Evolutionary conservation across 1,140 invertebrate genomes (phyloP).

Genomic region (Gryon sp.): DNA sequence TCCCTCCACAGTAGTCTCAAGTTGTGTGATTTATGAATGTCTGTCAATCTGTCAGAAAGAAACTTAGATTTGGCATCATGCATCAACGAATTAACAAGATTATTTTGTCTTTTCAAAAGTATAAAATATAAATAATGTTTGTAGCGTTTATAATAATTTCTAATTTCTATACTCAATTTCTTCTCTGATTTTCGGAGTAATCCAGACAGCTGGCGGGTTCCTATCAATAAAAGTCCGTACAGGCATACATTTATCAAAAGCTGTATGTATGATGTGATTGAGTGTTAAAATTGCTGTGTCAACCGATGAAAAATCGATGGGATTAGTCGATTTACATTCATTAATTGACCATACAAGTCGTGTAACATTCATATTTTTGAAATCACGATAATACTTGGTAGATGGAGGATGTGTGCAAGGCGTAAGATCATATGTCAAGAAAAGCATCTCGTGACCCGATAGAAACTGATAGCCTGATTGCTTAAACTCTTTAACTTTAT

Average conservation of each 20-base stretch:
- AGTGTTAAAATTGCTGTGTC: neutral
- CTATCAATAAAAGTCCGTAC: neutral
- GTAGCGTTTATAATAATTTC: slow-evolving; percentile 1
- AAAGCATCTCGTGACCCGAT: slow-evolving; percentile 1
- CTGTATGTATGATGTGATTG: neutral
- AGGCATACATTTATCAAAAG: neutral
- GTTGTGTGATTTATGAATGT: too few species aligned
- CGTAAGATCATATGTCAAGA: neutral
- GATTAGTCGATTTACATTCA: neutral
- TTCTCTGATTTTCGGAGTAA: neutral
- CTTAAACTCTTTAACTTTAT: neutral
- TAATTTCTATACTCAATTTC: slow-evolving; percentile 4
- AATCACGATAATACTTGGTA: neutral
- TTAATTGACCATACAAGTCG: too few species aligned
- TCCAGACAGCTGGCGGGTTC: neutral
- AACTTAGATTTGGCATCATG: neutral
- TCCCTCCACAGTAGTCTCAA: too few species aligned
- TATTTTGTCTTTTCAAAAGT: neutral
- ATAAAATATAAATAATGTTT: neutral
- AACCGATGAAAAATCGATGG: neutral
- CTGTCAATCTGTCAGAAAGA: neutral
- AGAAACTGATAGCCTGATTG: slow-evolving; percentile 3
- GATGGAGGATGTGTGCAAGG: neutral
- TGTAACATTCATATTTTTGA: neutral
- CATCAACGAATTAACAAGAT: neutral